Base-by-base conservation (phyloP, 2,797 vertebrate species). In the Lagocephalus sceleratus region DNA sequence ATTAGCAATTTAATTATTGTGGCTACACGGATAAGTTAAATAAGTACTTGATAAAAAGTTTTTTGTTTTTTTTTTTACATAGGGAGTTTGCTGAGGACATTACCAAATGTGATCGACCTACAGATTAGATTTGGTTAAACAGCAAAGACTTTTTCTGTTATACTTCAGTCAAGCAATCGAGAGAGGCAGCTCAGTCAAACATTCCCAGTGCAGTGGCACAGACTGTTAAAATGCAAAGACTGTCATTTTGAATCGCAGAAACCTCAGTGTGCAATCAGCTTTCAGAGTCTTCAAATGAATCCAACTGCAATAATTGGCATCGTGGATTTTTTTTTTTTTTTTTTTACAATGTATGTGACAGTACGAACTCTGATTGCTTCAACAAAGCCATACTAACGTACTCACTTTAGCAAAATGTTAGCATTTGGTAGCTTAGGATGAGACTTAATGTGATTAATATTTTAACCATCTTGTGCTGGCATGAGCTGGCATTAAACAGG, bases 271-370 rank as follows among this genome's bases (percentile, higher is more conserved):
- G 47, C 45, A 65, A 66, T 53, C 40, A 57, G 59, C 67, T 56
- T 61, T 64, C 61, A 71, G 57, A 52, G 57, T 54, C 53, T 49
- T 71, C 66, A 4, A 62, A 79, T 52, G 64, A 68, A 66, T 12
- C 52, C 66, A 56, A 38, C 52, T 71, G 69, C 29, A 65, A 4
- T 70, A 74, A 83, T 60, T 70, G 66, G 68, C 64, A 58, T 63
- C 64, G 41, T 22, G 2, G 22, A 66, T 39, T 1, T 41, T 8
- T 41, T 17, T 16, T 16, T 7, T 17, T n/a, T 7, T 41, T 17
- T 41, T 16, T 16, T 41, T 12, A 17, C 15, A n/a, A 41, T 16
- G n/a, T 63, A 55, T 63, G 57, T 57, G 38, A 54, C 29, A 25
- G 19, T 20, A 8, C 53, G 51, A 21, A 20, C 68, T 39, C 40